Conservation (phyloP, 2,113 vertebrate species). For the Phyllostomus hastatus region DNA sequence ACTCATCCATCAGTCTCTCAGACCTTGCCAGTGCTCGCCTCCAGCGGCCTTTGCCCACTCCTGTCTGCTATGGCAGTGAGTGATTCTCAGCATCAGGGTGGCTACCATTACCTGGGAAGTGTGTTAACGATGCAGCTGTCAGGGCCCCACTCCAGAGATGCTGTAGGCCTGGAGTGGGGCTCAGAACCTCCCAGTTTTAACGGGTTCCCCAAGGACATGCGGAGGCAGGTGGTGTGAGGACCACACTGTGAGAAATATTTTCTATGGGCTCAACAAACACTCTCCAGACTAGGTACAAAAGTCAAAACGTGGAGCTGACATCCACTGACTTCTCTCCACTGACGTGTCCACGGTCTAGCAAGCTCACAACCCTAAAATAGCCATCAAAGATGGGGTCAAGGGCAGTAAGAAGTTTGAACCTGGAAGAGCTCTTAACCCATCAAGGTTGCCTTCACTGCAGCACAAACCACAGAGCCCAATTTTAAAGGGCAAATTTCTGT, state of each 20-base stretch:
- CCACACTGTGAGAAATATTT: background rate
- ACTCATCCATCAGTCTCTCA: background rate
- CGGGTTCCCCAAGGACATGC: background rate
- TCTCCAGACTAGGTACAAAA: background rate
- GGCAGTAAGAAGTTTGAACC: background rate
- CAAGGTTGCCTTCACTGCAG: background rate
- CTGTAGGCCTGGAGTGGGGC: background rate
- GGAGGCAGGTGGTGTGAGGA: slow-evolving; percentile 43
- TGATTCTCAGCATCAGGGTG: background rate
- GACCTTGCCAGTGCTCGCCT: background rate
- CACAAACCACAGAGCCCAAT: background rate
- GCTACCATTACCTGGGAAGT: background rate
- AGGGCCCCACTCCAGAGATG: background rate
- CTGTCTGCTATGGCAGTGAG: accelerated
- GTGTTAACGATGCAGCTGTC: background rate
- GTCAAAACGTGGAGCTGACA: background rate
- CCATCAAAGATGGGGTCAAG: background rate
- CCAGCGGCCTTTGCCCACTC: background rate
- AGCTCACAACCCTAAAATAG: background rate
- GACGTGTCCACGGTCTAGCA: background rate
- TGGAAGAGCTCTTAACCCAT: background rate
- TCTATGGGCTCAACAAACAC: background rate
- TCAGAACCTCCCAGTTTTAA: slow-evolving; percentile 3
- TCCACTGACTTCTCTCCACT: background rate
- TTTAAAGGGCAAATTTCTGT: background rate